Percentiles rank a stretch among this genome's conserved stretches.
These are phyloP conservation scores for Pipistrellus nathusii DNA, from an alignment of 2,797 vertebrate genomes.

Conservation along the genomic window DNA sequence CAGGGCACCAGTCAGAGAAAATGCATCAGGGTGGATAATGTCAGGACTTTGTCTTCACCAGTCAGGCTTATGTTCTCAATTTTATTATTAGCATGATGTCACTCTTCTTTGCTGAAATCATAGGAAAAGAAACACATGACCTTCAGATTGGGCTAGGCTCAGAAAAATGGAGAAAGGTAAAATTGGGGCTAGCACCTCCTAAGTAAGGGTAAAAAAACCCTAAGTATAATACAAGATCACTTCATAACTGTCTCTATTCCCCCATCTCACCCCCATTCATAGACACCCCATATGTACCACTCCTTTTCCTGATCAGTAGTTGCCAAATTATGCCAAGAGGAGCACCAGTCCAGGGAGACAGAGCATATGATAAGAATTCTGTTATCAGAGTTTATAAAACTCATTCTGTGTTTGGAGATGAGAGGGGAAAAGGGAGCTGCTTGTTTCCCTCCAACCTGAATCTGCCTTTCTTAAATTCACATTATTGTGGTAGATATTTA, in stretches of 20 bases:
- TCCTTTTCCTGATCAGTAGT: not conserved
- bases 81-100: not conserved
- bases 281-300: not conserved
- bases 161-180: slow-evolving; percentile 13
- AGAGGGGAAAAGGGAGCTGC: not conserved
- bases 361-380: not conserved
- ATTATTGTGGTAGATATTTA: not conserved
- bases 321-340: not conserved
- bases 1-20: not conserved
- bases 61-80: not conserved
- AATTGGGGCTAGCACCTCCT: not conserved
- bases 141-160: not conserved
- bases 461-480: not conserved
- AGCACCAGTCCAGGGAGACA: not conserved
- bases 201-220: not conserved
- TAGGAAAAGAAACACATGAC: not conserved
- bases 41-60: not conserved
- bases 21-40: not conserved
- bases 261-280: no score
- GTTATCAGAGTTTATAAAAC: not conserved
- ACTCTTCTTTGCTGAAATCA: not conserved
- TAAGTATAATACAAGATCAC: not conserved
- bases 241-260: not conserved
- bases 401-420: not conserved
- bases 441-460: not conserved